Evolutionary conservation across 2,888 invertebrate species (phyloP).

Genomic region (Oxycera nigricornis): DNA sequence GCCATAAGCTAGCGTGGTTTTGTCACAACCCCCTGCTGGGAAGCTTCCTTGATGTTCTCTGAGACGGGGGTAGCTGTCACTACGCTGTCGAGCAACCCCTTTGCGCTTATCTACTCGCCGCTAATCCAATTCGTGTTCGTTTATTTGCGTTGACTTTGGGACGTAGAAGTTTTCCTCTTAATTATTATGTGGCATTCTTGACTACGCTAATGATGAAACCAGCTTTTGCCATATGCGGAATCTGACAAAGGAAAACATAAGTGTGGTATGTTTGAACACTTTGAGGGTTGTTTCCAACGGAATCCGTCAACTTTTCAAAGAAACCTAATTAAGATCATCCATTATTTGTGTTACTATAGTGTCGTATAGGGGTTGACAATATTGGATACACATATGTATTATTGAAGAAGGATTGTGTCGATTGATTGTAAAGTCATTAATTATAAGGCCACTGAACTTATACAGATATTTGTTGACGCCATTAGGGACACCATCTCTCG

Average conservation of each 20-base stretch:
- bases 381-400: too few species aligned
- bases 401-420: too few species aligned
- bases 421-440: too few species aligned
- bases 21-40: neutral
- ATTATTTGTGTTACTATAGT: too few species aligned
- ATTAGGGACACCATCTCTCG: too few species aligned
- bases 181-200: conserved; percentile 13
- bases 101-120: neutral
- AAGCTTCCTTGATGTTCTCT: neutral
- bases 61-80: neutral
- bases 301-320: too few species aligned
- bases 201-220: conserved; percentile 13
- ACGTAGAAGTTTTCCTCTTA: conserved; percentile 27
- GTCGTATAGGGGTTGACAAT: too few species aligned
- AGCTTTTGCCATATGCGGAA: conserved; percentile 7
- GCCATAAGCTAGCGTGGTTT: neutral
- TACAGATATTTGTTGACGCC: too few species aligned
- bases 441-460: too few species aligned
- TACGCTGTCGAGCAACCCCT: too few species aligned
- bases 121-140: conserved; percentile 6
- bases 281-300: too few species aligned
- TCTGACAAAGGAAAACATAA: neutral
- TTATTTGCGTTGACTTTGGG: conserved; percentile 18
- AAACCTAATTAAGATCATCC: too few species aligned
- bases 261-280: neutral